Evolutionary conservation across 2,113 vertebrate species (phyloP).

Genomic region (Syngnathoides biaculeatus): DNA sequence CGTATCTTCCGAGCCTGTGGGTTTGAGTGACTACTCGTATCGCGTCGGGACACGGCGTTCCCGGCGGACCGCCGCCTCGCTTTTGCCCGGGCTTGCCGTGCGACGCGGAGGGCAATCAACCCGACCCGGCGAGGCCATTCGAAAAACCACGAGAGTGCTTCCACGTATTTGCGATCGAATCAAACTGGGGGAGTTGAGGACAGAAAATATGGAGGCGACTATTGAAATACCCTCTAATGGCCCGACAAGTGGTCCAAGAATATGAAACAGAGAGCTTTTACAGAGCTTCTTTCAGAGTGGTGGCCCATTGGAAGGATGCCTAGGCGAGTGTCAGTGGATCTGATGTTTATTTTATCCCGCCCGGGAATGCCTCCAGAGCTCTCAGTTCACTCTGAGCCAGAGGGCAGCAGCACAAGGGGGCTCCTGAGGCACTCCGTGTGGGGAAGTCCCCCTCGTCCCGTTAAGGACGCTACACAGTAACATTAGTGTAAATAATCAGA

Average conservation of each 20-base stretch:
- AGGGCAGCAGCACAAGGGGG: conserved; percentile 15
- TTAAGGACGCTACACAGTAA: conserved; percentile 39
- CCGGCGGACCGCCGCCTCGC: conserved; percentile 59
- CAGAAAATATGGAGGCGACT: conserved; percentile 49
- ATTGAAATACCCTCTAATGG: conserved; percentile 65
- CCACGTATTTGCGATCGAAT: conserved; percentile 52
- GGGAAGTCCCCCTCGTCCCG: conserved; percentile 40
- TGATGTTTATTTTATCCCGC: conserved; percentile 47
- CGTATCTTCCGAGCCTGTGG: conserved; percentile 58
- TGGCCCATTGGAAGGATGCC: conserved; percentile 34
- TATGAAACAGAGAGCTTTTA: conserved; percentile 39
- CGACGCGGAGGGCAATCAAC: conserved; percentile 71
- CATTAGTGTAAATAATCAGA: conserved; percentile 11
- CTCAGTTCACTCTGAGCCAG: conserved; percentile 36
- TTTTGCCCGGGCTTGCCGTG: conserved; percentile 55
- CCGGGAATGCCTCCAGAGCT: conserved; percentile 45
- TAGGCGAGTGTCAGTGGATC: conserved; percentile 27
- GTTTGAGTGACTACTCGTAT: conserved; percentile 65
- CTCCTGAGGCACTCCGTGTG: conserved; percentile 37
- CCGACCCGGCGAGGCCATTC: conserved; percentile 54
- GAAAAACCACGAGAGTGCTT: conserved; percentile 65
- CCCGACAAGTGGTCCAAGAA: conserved; percentile 40
- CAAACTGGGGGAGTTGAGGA: conserved; percentile 56
- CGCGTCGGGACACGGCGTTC: conserved; percentile 68
- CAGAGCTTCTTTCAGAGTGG: conserved; percentile 48